Base-by-base conservation (phyloP, 2,113 vertebrate genomes). In the Halichoeres trimaculatus region DNA sequence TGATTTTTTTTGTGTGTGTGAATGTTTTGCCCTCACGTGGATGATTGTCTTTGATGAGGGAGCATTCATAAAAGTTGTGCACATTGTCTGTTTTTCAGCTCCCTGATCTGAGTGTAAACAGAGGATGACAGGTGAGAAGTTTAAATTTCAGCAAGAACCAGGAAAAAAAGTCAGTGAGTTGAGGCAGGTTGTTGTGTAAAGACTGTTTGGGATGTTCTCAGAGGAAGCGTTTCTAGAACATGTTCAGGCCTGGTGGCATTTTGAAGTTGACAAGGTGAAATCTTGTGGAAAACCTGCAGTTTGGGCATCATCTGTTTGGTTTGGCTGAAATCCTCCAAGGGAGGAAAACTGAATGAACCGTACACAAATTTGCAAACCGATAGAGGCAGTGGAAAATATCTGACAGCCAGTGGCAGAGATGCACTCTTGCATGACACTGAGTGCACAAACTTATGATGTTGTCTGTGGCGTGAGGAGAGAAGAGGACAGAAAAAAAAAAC, bases 281-380 rank as follows among this genome's bases (percentile, higher is more conserved):
- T 62, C 72, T n/a, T 35, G 60, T 55, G 84, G 67, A 80, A 84
- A 79, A 67, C 26, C 64, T 53, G 17, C 56, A 20, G 77, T 70
- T 74, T 57, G 64, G 43, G 66, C 80, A 20, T 80, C 61, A 70
- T 80, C 59, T 50, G 70, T 76, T 69, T 80, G 67, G 50, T 70
- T 58, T 70, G 66, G 38, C 34, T 41, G 26, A 0, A 1, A 38
- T 78, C 45, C 40, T 74, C 45, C 0, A 0, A 62, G 68, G 34
- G 52, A 52, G 17, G 8, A 19, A 58, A 65, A 68, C 38, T 47
- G 41, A 81, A 57, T 57, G 26, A 85, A 70, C 58, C 74, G 20
- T 45, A 40, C 1, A 68, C 14, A 47, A n/a, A 55, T 74, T 43
- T 76, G 63, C 48, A 74, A 81, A 77, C 14, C 20, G 35, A 55